Conservation (phyloP, 2,888 invertebrate species). For the Sialis fuliginosa region DNA sequence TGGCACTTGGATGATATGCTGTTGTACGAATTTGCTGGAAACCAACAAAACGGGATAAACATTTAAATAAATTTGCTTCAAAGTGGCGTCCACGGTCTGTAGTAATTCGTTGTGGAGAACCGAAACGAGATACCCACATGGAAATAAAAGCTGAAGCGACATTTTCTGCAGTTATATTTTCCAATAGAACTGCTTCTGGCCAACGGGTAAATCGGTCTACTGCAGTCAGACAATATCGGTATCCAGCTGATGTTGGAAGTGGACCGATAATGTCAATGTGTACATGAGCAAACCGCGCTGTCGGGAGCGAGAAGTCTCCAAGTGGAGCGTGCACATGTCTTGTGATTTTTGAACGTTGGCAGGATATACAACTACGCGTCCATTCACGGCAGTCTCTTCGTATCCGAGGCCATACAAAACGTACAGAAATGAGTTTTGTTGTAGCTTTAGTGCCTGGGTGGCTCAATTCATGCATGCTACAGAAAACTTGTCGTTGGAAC, state of each 20-base stretch:
- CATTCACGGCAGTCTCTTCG: constrained; percentile 8
- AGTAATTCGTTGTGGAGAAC: constrained; percentile 3
- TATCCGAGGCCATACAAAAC: constrained; percentile 13
- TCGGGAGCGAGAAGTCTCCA: too few relatives aligned
- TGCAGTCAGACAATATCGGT: constrained; percentile 2
- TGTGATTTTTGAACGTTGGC: constrained; percentile 11
- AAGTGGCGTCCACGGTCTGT: constrained; percentile 7
- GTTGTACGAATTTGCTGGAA: neutral
- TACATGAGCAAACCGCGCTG: neutral
- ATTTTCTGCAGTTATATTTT: constrained; percentile 2
- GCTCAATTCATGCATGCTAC: constrained; percentile 9
- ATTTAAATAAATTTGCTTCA: neutral
- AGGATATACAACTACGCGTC: constrained; percentile 10
- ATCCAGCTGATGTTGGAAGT: neutral
- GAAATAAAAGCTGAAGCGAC: neutral
- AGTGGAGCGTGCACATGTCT: too few relatives aligned
- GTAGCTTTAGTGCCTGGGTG: constrained; percentile 11
- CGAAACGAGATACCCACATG: constrained; percentile 1
- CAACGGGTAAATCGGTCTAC: constrained; percentile 4
- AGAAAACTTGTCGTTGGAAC: constrained; percentile 11
- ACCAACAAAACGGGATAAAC: neutral
- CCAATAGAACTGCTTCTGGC: constrained; percentile 2
- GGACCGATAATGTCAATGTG: constrained; percentile 3
- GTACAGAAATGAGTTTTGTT: constrained; percentile 4
- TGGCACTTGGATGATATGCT: constrained; percentile 2